Percentiles rank a stretch among this genome's conserved stretches.
Conservation (phyloP, 2,797 vertebrate genomes). For the Characodon lateralis region DNA sequence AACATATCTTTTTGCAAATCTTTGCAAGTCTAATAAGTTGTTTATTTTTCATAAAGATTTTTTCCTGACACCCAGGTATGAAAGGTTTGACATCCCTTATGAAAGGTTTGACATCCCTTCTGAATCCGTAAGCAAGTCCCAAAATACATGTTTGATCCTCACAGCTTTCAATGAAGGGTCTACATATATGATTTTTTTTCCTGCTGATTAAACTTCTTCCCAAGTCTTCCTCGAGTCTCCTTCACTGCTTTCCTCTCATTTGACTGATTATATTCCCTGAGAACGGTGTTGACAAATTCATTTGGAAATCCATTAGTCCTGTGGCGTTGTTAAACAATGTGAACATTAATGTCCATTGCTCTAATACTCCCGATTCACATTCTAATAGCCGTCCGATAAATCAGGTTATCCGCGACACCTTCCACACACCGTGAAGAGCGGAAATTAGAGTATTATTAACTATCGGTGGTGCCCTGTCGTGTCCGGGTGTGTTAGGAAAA, state of each 20-base stretch:
- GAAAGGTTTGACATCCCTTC: conserved; percentile 23
- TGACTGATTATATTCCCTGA: conserved; percentile 80
- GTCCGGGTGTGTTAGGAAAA: conserved; percentile 59
- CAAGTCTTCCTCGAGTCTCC: conserved; percentile 52
- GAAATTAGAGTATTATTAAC: conserved; percentile 86
- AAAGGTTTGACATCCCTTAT: conserved; percentile 16
- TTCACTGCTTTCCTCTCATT: conserved; percentile 68
- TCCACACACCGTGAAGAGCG: conserved; percentile 78
- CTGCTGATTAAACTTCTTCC: conserved; percentile 43
- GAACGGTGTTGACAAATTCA: conserved; percentile 83
- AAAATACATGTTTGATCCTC: conserved; percentile 20
- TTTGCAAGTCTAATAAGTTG: conserved; percentile 35
- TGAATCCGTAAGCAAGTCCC: conserved; percentile 26
- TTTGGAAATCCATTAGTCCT: conserved; percentile 85
- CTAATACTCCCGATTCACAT: conserved; percentile 81
- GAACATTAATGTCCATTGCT: conserved; percentile 80
- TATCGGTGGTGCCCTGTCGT: conserved; percentile 67
- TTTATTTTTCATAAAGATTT: conserved; percentile 37
- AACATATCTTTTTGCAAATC: background rate
- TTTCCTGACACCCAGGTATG: conserved; percentile 34
- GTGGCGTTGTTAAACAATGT: conserved; percentile 82
- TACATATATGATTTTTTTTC: conserved; percentile 28
- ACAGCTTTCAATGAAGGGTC: conserved; percentile 10
- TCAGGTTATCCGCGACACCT: conserved; percentile 84
- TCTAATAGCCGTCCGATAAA: conserved; percentile 84